Percentiles rank a stretch among this genome's conserved stretches.
Evolutionary conservation across 2,113 vertebrate genomes (phyloP).

Genomic region (Cinclus mexicanus): DNA sequence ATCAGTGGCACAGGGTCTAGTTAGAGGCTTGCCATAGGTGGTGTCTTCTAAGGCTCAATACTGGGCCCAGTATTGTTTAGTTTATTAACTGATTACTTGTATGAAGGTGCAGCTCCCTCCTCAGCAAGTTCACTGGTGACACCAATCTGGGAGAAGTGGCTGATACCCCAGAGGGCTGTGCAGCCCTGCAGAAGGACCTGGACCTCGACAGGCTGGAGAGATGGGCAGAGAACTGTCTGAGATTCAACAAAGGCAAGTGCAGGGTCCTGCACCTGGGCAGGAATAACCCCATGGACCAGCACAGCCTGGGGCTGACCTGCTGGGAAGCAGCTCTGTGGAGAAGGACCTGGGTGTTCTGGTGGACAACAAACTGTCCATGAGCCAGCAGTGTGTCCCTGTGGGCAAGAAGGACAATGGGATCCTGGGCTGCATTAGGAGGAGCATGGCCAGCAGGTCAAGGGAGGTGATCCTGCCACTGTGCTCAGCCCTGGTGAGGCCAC

Average conservation of each 20-base stretch:
- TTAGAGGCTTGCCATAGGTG: not conserved
- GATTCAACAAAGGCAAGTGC: not conserved
- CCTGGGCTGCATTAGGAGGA: too few species aligned
- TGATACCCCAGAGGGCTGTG: accelerated
- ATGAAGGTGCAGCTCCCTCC: not conserved
- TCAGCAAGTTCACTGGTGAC: not conserved
- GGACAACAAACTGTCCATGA: too few species aligned
- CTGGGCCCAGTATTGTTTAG: not conserved
- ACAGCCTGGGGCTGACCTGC: not conserved
- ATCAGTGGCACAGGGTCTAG: not conserved
- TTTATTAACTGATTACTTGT: not conserved
- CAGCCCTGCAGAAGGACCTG: not conserved
- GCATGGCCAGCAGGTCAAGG: not conserved
- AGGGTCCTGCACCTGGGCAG: not conserved
- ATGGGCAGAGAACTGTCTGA: not conserved
- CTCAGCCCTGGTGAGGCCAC: not conserved
- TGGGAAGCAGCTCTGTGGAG: too few species aligned
- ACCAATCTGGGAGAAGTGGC: not conserved
- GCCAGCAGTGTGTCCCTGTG: too few species aligned
- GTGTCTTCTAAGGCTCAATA: not conserved
- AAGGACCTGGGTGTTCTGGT: too few species aligned
- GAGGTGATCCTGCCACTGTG: not conserved
- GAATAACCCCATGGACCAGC: not conserved
- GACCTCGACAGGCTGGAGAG: not conserved
- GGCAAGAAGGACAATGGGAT: too few species aligned